Conservation (phyloP, 2,113 vertebrate species). For the Pseudorasbora parva region DNA sequence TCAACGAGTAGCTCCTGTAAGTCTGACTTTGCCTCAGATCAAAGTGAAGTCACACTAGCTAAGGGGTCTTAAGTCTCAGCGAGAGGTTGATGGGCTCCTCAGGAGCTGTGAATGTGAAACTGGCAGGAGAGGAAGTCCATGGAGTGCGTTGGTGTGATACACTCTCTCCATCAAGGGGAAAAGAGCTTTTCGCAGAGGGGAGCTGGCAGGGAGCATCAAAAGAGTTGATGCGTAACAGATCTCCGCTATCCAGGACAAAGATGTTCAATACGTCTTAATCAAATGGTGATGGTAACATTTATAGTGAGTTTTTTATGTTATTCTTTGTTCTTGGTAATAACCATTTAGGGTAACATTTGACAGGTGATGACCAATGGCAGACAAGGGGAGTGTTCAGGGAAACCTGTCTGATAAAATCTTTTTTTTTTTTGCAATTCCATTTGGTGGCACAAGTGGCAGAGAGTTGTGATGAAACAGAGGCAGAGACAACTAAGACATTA, state of each 20-base stretch:
- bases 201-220: neutral
- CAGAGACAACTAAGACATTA: too few relatives aligned
- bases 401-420: neutral
- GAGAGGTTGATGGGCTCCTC: slow-evolving; percentile 41
- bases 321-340: neutral
- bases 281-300: neutral
- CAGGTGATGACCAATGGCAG: neutral
- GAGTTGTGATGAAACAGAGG: neutral
- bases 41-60: slow-evolving; percentile 25
- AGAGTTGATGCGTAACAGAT: slow-evolving; percentile 1
- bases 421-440: neutral
- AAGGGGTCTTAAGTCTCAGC: slow-evolving; percentile 15
- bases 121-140: slow-evolving; percentile 34
- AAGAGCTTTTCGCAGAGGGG: slow-evolving; percentile 8
- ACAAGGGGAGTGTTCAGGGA: neutral
- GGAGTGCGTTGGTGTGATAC: slow-evolving; percentile 5
- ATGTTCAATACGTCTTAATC: neutral
- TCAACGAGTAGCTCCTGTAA: neutral
- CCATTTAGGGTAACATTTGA: neutral
- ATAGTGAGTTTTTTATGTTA: neutral
- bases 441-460: neutral
- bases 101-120: slow-evolving; percentile 38
- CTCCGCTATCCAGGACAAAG: neutral
- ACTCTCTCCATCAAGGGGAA: slow-evolving; percentile 13
- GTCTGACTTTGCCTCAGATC: neutral